Percentiles rank a stretch among this genome's conserved stretches.
Evolutionary conservation across 2,113 vertebrate genomes (phyloP).

Genomic region (Cinclus mexicanus): DNA sequence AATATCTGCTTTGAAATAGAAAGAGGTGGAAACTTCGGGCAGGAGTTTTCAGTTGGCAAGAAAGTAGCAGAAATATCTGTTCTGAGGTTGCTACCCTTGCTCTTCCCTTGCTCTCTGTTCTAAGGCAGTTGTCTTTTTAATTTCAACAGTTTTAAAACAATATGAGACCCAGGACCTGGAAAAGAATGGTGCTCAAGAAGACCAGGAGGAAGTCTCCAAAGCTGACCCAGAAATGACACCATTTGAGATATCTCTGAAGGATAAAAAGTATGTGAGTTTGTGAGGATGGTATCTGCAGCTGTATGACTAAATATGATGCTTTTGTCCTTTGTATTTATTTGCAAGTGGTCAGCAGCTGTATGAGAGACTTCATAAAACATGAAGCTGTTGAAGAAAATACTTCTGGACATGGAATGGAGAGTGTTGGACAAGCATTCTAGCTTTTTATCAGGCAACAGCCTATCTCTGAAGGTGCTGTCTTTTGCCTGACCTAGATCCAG

Average conservation of each 20-base stretch:
- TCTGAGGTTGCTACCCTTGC: not conserved
- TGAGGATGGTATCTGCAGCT: not conserved
- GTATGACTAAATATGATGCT: not conserved
- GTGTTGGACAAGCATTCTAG: not conserved
- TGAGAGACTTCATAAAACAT: not conserved
- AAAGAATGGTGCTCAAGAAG: constrained; percentile 50
- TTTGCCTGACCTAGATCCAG: not conserved
- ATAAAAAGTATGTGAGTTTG: constrained; percentile 80
- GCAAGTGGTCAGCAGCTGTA: not conserved
- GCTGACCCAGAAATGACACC: constrained; percentile 75
- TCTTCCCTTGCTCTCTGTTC: not conserved
- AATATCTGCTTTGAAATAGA: not conserved
- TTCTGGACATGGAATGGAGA: not conserved
- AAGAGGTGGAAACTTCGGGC: not conserved
- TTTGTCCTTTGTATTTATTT: not conserved
- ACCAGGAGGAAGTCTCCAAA: constrained; percentile 44
- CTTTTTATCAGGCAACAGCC: not conserved
- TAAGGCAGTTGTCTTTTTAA: constrained; percentile 18
- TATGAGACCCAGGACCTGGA: constrained; percentile 60
- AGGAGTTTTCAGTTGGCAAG: not conserved
- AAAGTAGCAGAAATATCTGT: not conserved
- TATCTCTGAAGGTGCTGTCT: not conserved
- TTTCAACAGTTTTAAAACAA: constrained; percentile 75
- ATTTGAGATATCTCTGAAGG: constrained; percentile 92
- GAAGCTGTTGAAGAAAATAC: not conserved